These are phyloP conservation scores for Tragelaphus strepsiceros DNA, from an alignment of 2,113 vertebrate species.

Conservation along the genomic window DNA sequence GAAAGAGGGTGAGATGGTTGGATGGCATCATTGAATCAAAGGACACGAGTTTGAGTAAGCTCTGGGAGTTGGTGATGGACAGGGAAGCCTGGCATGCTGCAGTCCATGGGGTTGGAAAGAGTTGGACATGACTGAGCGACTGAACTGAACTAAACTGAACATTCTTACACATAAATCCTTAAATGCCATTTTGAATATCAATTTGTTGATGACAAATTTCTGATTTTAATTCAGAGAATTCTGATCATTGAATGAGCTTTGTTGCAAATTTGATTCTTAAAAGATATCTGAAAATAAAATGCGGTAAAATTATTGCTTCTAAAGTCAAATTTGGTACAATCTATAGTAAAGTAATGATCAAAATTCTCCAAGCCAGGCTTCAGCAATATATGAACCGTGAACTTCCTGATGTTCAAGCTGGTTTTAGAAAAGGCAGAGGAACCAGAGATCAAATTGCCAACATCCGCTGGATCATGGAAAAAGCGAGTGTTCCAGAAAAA, in stretches of 20 bases:
- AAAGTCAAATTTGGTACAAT: conserved; percentile 16
- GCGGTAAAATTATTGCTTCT: conserved; percentile 58
- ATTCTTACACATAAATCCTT: neutral
- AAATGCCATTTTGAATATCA: neutral
- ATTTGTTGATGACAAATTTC: neutral
- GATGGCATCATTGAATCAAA: neutral
- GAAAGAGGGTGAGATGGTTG: neutral
- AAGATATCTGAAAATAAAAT: conserved; percentile 25
- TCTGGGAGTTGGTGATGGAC: neutral
- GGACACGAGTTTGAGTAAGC: neutral
- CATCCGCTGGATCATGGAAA: too few species aligned
- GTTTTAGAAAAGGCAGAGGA: too few species aligned
- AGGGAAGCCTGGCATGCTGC: neutral
- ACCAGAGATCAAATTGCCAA: too few species aligned
- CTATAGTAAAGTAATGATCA: neutral
- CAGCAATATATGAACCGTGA: too few species aligned
- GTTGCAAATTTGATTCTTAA: conserved; percentile 33
- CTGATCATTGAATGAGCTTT: neutral
- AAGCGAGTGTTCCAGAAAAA: too few species aligned
- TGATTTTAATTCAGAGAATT: conserved; percentile 45
- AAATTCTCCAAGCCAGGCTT: too few species aligned
- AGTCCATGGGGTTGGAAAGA: neutral
- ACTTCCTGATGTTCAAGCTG: too few species aligned
- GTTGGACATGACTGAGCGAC: neutral
- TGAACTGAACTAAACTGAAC: neutral